These are phyloP conservation scores for Lasiurus borealis DNA, from an alignment of 2,113 vertebrate species.

Conservation along the genomic window DNA sequence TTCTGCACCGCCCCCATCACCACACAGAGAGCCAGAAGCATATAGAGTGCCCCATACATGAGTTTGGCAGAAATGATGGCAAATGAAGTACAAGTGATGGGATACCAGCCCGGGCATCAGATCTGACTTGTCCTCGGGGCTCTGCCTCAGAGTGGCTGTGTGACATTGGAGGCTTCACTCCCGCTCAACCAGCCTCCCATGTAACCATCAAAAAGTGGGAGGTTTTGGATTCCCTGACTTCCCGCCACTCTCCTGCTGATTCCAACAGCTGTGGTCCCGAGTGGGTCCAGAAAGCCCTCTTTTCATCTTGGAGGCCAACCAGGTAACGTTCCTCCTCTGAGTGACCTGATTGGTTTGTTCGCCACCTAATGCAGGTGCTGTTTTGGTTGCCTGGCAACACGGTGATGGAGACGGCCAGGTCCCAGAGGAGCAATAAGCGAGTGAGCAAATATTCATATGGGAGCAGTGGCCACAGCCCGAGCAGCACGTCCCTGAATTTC, in stretches of 20 bases:
- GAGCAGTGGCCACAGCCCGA: not conserved
- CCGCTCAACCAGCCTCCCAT: not conserved
- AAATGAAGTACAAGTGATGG: not conserved
- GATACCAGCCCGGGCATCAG: not conserved
- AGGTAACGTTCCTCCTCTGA: slow-evolving; percentile 6
- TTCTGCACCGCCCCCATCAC: not conserved
- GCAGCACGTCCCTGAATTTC: not conserved
- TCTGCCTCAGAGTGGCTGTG: not conserved
- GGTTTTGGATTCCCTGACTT: not conserved
- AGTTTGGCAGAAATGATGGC: not conserved
- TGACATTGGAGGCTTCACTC: not conserved
- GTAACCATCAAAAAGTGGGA: not conserved
- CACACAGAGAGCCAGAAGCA: not conserved
- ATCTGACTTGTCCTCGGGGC: not conserved
- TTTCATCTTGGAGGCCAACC: not conserved
- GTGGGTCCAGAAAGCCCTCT: not conserved
- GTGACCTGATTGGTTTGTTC: slow-evolving; percentile 27
- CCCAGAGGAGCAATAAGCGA: slow-evolving; percentile 48
- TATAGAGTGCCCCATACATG: rapidly evolving
- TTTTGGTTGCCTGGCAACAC: slow-evolving; percentile 61
- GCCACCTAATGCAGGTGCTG: slow-evolving; percentile 27
- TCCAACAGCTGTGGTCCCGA: not conserved
- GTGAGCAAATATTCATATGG: not conserved
- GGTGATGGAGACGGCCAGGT: not conserved
- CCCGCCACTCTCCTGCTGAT: not conserved